Percentiles rank a stretch among this genome's conserved stretches.
phyloP scores from a whole-genome alignment of 2,888 invertebrate species.

The Plagodis dolabraria region DNA sequence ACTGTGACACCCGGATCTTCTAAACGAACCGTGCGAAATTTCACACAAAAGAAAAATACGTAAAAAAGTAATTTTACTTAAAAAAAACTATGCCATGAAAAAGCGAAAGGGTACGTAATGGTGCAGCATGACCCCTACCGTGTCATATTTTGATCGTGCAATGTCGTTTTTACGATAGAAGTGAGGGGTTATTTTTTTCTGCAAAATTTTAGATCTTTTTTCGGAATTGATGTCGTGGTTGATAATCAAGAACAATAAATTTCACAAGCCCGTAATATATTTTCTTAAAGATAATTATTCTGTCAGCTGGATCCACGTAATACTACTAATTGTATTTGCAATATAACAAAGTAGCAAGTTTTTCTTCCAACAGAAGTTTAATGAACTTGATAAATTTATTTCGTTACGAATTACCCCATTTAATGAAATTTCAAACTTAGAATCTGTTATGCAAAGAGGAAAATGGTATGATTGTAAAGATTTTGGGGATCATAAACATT shows the following conservation, averaged over 20 bases:
- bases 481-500: too few species aligned
- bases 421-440: too few species aligned
- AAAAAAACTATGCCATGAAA: constrained; percentile 38
- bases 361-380: too few species aligned
- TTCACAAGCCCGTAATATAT: not conserved
- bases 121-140: constrained; percentile 57
- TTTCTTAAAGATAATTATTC: too few species aligned
- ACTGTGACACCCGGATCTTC: constrained; percentile 60
- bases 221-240: not conserved
- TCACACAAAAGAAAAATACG: constrained; percentile 54
- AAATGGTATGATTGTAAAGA: too few species aligned
- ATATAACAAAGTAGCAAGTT: too few species aligned
- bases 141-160: constrained; percentile 57
- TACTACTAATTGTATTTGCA: too few species aligned
- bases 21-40: constrained; percentile 83
- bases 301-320: too few species aligned
- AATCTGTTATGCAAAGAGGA: too few species aligned
- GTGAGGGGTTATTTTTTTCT: constrained; percentile 30
- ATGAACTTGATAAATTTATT: too few species aligned
- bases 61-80: constrained; percentile 48
- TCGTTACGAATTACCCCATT: too few species aligned
- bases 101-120: constrained; percentile 40
- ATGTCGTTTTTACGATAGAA: constrained; percentile 42
- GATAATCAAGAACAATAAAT: not conserved
- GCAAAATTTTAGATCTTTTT: constrained; percentile 17